Conservation (phyloP, 2,797 vertebrate genomes). For the Poecilia picta region DNA sequence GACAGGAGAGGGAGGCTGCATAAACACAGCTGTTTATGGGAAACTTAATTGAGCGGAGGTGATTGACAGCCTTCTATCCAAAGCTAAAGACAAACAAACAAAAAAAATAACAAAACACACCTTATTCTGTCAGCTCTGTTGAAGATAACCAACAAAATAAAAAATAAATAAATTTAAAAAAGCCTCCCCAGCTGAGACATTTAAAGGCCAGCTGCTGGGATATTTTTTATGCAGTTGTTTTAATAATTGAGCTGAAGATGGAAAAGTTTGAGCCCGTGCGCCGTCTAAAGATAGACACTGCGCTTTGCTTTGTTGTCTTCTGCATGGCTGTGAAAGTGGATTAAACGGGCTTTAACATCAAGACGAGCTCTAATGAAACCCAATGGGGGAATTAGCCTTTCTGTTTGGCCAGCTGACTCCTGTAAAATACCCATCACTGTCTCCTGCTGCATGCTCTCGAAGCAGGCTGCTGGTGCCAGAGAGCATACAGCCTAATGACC, state of each 20-base stretch:
- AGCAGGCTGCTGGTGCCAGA: slow-evolving; percentile 61
- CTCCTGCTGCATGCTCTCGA: slow-evolving; percentile 67
- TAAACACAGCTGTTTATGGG: slow-evolving; percentile 43
- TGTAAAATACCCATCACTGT: slow-evolving; percentile 69
- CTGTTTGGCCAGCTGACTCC: slow-evolving; percentile 81
- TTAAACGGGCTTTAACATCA: slow-evolving; percentile 79
- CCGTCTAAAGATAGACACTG: slow-evolving; percentile 73
- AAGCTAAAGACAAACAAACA: slow-evolving; percentile 16
- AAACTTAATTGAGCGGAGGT: slow-evolving; percentile 31
- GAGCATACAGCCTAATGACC: slow-evolving; percentile 21
- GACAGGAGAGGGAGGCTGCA: neutral
- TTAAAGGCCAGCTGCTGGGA: slow-evolving; percentile 31
- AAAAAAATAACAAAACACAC: neutral
- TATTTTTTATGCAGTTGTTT: slow-evolving; percentile 48
- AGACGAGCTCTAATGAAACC: slow-evolving; percentile 79
- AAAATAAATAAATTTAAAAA: too few relatives aligned
- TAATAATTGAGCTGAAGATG: slow-evolving; percentile 60
- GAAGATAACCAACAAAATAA: neutral
- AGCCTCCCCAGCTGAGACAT: slow-evolving; percentile 20
- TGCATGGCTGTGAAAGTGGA: slow-evolving; percentile 77
- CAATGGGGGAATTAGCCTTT: slow-evolving; percentile 73
- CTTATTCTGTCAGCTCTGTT: neutral
- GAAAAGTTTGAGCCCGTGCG: slow-evolving; percentile 51
- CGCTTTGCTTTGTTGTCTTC: slow-evolving; percentile 61
- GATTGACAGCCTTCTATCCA: slow-evolving; percentile 51